Evolutionary conservation across 1,140 invertebrate genomes (phyloP).

Genomic region (Lucilia sericata): DNA sequence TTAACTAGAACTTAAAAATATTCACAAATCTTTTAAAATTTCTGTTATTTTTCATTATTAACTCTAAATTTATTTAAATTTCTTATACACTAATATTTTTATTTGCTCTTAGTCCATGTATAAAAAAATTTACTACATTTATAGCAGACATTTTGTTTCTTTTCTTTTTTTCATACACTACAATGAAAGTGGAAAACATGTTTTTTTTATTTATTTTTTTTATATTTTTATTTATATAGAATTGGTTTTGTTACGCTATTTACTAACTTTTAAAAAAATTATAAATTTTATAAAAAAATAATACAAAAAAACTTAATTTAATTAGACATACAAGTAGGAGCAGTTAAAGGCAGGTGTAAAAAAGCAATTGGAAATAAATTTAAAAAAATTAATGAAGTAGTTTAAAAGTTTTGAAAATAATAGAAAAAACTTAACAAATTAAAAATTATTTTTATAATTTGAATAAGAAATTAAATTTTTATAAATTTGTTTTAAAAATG

Average conservation of each 20-base stretch:
- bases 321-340: background rate
- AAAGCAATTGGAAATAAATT: too few species aligned
- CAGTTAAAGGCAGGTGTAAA: background rate
- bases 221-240: too few species aligned
- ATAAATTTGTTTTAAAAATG: too few species aligned
- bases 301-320: background rate
- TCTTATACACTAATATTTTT: background rate
- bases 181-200: constrained; percentile 7
- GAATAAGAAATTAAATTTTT: too few species aligned
- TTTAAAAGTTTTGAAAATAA: background rate
- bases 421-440: too few species aligned
- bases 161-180: background rate
- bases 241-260: background rate
- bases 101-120: background rate
- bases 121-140: constrained; percentile 5
- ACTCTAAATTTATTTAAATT: background rate
- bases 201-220: background rate
- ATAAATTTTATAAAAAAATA: background rate
- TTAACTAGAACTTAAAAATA: background rate
- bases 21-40: background rate
- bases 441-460: too few species aligned
- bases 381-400: background rate
- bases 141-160: constrained; percentile 8
- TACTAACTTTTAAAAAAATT: background rate
- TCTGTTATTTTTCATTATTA: background rate